Evolutionary conservation across 2,888 invertebrate genomes (phyloP).

Genomic region (Chaitophorus viminalis): DNA sequence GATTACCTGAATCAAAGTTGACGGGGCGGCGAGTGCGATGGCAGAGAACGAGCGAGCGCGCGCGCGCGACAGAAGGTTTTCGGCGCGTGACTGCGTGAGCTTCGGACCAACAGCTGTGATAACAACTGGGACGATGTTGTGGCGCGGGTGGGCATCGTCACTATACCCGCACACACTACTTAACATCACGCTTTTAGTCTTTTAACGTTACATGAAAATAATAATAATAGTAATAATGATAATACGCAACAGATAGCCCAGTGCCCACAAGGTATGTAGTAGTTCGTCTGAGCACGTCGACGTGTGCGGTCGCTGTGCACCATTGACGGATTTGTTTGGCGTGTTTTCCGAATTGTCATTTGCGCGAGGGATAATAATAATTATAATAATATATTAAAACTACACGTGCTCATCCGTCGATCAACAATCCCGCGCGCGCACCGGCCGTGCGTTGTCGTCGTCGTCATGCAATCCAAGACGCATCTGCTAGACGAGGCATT

Average conservation of each 20-base stretch:
- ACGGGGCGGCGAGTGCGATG: background rate
- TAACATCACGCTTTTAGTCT: background rate
- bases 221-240: background rate
- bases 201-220: background rate
- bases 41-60: too few species aligned
- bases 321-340: background rate
- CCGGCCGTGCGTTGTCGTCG: too few species aligned
- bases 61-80: background rate
- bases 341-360: too few species aligned
- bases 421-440: too few species aligned
- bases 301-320: background rate
- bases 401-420: too few species aligned
- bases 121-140: background rate
- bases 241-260: background rate
- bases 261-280: too few species aligned
- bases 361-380: too few species aligned
- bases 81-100: background rate
- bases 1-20: background rate
- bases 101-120: background rate
- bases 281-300: too few species aligned
- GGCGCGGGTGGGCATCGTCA: background rate
- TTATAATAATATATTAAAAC: too few species aligned
- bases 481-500: background rate
- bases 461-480: constrained; percentile 24
- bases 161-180: too few species aligned